Conservation (phyloP, 35 echinoderm and acorn worm genomes). For the Patiria miniata region DNA sequence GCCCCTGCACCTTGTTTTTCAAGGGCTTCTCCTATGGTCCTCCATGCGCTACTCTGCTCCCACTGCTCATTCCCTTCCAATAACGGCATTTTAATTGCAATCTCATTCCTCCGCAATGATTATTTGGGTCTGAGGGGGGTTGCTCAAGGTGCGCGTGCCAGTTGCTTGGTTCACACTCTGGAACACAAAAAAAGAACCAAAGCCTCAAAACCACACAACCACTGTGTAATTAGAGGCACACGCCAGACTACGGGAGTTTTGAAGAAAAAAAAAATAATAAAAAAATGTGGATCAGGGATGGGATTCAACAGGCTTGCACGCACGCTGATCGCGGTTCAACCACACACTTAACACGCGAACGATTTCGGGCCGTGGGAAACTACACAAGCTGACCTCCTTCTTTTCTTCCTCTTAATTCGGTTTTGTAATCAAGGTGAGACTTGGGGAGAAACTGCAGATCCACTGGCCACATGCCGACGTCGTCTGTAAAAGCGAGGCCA, state of each 20-base stretch:
- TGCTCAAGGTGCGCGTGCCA: not conserved
- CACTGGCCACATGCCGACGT: not conserved
- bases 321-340: slow-evolving; percentile 2
- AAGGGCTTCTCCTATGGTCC: not conserved
- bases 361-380: slow-evolving; percentile 8
- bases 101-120: slow-evolving; percentile 18
- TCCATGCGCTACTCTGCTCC: not conserved
- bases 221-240: slow-evolving; percentile 31
- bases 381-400: not conserved
- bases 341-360: slow-evolving; percentile 12
- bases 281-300: not conserved
- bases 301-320: not conserved
- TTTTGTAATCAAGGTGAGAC: too few species aligned
- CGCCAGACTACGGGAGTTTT: not conserved
- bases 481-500: slow-evolving; percentile 6
- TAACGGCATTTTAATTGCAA: slow-evolving; percentile 26
- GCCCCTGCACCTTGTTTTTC: slow-evolving; percentile 24
- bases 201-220: not conserved
- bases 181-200: too few species aligned
- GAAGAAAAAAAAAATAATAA: not conserved
- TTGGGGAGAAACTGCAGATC: not conserved
- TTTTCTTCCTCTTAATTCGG: not conserved
- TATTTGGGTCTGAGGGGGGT: not conserved
- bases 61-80: not conserved
- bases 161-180: too few species aligned